Evolutionary conservation across 1,140 invertebrate genomes (phyloP).

Genomic region (Macrobrachium nipponense): DNA sequence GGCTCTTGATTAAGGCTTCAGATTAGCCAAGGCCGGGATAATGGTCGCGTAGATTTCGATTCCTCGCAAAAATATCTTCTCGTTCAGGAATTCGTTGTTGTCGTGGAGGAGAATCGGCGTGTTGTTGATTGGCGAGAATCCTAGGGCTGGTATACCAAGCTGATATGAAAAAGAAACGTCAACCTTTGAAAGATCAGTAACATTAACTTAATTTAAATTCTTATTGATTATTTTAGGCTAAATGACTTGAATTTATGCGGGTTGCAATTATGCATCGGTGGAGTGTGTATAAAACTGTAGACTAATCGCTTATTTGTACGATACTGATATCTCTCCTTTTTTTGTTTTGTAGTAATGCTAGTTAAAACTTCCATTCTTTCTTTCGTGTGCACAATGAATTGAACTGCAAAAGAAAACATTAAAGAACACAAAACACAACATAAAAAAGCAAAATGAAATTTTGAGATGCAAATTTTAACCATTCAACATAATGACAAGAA

Average conservation of each 20-base stretch:
- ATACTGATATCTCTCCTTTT: too few relatives aligned
- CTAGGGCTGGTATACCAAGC: conserved; percentile 78
- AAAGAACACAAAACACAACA: too few relatives aligned
- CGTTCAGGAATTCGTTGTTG: conserved; percentile 82
- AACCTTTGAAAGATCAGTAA: too few relatives aligned
- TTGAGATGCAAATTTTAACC: too few relatives aligned
- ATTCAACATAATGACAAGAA: too few relatives aligned
- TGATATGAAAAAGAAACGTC: conserved; percentile 5
- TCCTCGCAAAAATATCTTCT: conserved; percentile 78
- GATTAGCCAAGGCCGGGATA: conserved; percentile 49
- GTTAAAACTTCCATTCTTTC: too few relatives aligned
- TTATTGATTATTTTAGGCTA: background rate
- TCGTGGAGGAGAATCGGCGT: conserved; percentile 82
- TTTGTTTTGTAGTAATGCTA: too few relatives aligned
- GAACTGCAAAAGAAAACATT: background rate
- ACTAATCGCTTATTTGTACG: too few relatives aligned
- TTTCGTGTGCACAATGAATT: background rate
- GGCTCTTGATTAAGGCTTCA: background rate
- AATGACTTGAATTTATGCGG: too few relatives aligned
- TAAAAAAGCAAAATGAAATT: too few relatives aligned
- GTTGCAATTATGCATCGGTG: too few relatives aligned
- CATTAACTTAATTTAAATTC: background rate
- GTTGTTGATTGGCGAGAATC: conserved; percentile 84
- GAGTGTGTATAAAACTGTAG: too few relatives aligned
- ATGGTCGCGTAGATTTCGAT: conserved; percentile 76